A percentile compares a stretch with the other conserved stretches of the same genome.
Conservation (phyloP, 2,888 invertebrate genomes). For the Rhingia campestris region DNA sequence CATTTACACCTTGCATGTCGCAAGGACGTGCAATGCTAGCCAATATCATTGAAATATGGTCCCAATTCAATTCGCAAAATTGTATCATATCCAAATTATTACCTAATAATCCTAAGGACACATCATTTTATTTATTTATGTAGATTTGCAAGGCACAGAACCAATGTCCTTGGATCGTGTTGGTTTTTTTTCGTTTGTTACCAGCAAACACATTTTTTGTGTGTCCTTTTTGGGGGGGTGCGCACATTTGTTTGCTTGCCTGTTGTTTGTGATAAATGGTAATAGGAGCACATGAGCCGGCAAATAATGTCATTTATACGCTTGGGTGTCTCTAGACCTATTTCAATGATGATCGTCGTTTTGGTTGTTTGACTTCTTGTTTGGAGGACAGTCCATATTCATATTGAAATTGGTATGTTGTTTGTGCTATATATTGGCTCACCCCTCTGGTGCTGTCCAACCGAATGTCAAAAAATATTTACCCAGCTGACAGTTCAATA, state of each 20-base stretch:
- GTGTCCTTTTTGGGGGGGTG: background rate
- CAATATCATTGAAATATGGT: constrained; percentile 61
- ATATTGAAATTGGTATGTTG: constrained; percentile 60
- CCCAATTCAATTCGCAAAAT: constrained; percentile 63
- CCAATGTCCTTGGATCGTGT: constrained; percentile 61
- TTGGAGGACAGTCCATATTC: constrained; percentile 43
- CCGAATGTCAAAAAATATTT: constrained; percentile 64
- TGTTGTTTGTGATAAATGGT: constrained; percentile 32
- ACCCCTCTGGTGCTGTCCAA: background rate
- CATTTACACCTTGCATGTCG: constrained; percentile 37
- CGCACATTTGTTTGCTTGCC: constrained; percentile 7
- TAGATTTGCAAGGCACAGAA: constrained; percentile 48
- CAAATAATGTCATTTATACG: constrained; percentile 66
- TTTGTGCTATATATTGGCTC: constrained; percentile 7
- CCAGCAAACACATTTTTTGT: constrained; percentile 12
- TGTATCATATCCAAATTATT: constrained; percentile 63
- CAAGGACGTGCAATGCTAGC: constrained; percentile 28
- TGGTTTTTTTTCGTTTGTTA: constrained; percentile 19
- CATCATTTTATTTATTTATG: constrained; percentile 71
- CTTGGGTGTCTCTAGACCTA: constrained; percentile 54
- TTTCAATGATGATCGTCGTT: constrained; percentile 36
- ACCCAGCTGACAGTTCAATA: constrained; percentile 60
- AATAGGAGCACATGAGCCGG: constrained; percentile 39
- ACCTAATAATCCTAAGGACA: constrained; percentile 65
- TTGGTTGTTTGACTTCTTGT: constrained; percentile 40